Evolutionary conservation across 2,797 vertebrate genomes (phyloP), one percentile per base, ranked within the genome.

Genomic region (Lithobates pipiens): DNA sequence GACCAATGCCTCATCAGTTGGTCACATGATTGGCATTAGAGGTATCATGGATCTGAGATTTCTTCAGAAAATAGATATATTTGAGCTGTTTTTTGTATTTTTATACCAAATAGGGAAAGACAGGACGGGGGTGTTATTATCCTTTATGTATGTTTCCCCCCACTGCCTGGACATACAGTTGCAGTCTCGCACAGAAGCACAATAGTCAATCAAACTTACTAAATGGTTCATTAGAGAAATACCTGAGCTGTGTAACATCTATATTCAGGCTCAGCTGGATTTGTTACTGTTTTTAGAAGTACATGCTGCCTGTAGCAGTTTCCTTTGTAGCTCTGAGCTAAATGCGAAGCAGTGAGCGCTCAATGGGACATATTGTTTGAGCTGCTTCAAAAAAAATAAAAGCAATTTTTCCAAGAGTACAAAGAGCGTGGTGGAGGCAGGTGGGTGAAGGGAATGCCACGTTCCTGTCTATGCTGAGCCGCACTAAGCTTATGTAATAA

Each of bases 331-430:
- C 46, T 50, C 73, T 68, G 23, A 42, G 29, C 27, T 29, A 67
- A 32, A 15, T 69, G 61, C 2, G 61, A 34, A 76, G 27, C n/a
- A 76, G 39, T 39, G 21, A 25, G 7, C 32, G 21, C 61, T 69
- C 42, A 21, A 54, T 83, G 72, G 63, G 34, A 42, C 34, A 29
- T 10, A 50, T 82, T 75, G 71, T 75, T 74, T 57, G 7, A 65
- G n/a, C 18, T 25, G 34, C 36, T 29, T 74, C 9, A 61, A 18
- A 63, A 25, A 63, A 63, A 63, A 63, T 65, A 74, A 29, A 27
- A 42, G 32, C 18, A 5, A 65, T 74, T 44, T 63, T 74, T 82
- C 16, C n/a, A 61, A 57, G n/a, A 74, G 72, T 75, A 34, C 39
- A 75, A 67, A 65, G 80, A 44, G 2, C 16, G 21, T 25, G 36